Base-by-base conservation (phyloP, 2,888 invertebrate genomes). In the Eupithecia pulchellata region DNA sequence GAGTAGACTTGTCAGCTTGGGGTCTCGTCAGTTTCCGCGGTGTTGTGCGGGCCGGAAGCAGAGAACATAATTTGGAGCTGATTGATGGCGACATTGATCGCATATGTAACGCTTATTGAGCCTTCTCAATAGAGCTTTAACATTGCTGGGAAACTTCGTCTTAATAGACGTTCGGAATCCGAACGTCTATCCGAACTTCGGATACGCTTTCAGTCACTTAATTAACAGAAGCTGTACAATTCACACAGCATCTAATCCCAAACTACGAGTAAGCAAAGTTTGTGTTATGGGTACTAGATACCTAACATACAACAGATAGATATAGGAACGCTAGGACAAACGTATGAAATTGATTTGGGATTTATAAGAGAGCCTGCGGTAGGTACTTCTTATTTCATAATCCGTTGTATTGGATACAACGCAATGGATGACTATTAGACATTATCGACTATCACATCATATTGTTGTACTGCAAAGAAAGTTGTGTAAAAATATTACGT, bases 41-140 rank as follows among this genome's bases (percentile, higher is more conserved):
- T 68, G 64, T 69, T 72, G 65, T 72, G 27, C 55, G 62, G 60
- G 62, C 64, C 72, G 78, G 74, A 78, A 75, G 69, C 69, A 72
- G 74, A 64, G 78, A 75, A 34, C 34, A 6, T 61, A 57, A 73
- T 73, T 74, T 71, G 67, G 32, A 9, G 25, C 66, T 60, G 72
- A 69, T 72, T 75, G 66, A 76, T 52, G 64, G 39, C 14, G 57
- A n/a, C 61, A 55, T 25, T 61, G 61, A 63, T 63, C 62, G 29
- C 58, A 52, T 52, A 64, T 64, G 9, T 32, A n/a, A n/a, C n/a
- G 30, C 17, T 29, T 57, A 57, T 57, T 57, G 29, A 60, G 32
- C 32, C 57, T 57, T 17, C 6, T 20, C 55, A 14, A 17, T 57
- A 57, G 8, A 2, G 62, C 65, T 62, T 32, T 39, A 47, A 60